Evolutionary conservation across 2,888 invertebrate genomes (phyloP).

Genomic region (Deilephila elpenor): DNA sequence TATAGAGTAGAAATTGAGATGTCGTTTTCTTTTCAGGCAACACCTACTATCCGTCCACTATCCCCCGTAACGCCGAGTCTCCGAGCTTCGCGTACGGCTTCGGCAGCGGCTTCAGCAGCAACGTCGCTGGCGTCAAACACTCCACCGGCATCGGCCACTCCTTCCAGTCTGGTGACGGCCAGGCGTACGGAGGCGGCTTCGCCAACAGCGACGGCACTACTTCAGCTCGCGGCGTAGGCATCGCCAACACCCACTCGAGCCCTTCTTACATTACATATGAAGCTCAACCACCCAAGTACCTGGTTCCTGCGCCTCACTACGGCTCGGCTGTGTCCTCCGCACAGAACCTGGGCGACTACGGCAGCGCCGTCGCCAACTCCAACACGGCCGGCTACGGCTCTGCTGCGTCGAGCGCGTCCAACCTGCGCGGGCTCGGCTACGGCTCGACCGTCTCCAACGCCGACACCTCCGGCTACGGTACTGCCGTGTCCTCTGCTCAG

Average conservation of each 20-base stretch:
- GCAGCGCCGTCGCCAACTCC: constrained; percentile 60
- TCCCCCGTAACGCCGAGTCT: constrained; percentile 59
- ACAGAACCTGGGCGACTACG: constrained; percentile 61
- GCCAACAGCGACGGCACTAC: constrained; percentile 51
- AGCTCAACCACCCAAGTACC: constrained; percentile 41
- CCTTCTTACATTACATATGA: constrained; percentile 40
- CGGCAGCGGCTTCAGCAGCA: constrained; percentile 74
- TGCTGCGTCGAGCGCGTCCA: constrained; percentile 58
- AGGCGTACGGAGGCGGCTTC: constrained; percentile 66
- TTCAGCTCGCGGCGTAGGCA: constrained; percentile 66
- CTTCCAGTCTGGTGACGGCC: constrained; percentile 65
- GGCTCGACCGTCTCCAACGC: constrained; percentile 37
- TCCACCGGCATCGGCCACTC: constrained; percentile 68
- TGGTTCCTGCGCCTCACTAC: constrained; percentile 49
- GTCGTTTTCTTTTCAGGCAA: constrained; percentile 33
- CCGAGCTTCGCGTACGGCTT: constrained; percentile 72
- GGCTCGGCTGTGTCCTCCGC: constrained; percentile 57
- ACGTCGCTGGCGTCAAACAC: constrained; percentile 73
- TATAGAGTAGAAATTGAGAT: not conserved
- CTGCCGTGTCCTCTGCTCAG: constrained; percentile 61
- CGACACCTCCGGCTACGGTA: constrained; percentile 47
- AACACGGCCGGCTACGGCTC: constrained; percentile 55
- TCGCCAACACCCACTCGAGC: constrained; percentile 58
- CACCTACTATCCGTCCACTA: constrained; percentile 26
- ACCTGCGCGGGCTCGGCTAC: constrained; percentile 50